Evolutionary conservation across 2,113 vertebrate genomes (phyloP).

Genomic region (Urocynchramus pylzowi): DNA sequence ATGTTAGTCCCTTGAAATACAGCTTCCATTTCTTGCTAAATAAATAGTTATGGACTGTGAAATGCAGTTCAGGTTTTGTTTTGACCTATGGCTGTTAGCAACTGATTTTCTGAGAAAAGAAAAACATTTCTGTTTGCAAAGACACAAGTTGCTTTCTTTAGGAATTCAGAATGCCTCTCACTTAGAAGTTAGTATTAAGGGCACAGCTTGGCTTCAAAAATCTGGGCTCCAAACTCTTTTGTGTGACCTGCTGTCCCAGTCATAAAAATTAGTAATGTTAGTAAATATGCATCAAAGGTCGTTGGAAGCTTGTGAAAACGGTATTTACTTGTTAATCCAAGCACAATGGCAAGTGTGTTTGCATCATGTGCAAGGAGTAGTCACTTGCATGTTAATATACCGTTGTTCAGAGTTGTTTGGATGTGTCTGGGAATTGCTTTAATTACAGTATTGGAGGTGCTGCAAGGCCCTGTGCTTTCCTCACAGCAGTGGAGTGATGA

Average conservation of each 20-base stretch:
- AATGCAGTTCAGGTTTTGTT: not conserved
- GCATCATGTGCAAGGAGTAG: not conserved
- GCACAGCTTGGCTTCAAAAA: not conserved
- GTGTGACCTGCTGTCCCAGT: not conserved
- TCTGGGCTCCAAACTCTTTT: not conserved
- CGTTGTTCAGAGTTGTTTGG: not conserved
- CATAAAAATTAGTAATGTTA: not conserved
- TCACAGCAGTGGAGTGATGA: not conserved
- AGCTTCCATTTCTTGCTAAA: not conserved
- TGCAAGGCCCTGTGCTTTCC: not conserved
- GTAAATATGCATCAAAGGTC: not conserved
- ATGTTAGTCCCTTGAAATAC: not conserved
- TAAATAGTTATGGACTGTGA: not conserved
- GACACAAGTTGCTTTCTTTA: not conserved
- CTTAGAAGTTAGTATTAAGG: not conserved
- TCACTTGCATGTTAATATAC: not conserved
- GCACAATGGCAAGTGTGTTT: not conserved
- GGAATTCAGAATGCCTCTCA: not conserved
- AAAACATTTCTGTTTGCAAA: not conserved
- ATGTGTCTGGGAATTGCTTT: not conserved
- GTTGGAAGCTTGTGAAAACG: fast-evolving
- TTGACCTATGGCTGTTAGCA: not conserved
- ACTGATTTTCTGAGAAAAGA: not conserved
- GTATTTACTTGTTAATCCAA: not conserved
- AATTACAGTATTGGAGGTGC: not conserved